These are phyloP conservation scores for Archaeoteleia sp. DNA, from an alignment of 2,888 invertebrate genomes.

Conservation along the genomic window DNA sequence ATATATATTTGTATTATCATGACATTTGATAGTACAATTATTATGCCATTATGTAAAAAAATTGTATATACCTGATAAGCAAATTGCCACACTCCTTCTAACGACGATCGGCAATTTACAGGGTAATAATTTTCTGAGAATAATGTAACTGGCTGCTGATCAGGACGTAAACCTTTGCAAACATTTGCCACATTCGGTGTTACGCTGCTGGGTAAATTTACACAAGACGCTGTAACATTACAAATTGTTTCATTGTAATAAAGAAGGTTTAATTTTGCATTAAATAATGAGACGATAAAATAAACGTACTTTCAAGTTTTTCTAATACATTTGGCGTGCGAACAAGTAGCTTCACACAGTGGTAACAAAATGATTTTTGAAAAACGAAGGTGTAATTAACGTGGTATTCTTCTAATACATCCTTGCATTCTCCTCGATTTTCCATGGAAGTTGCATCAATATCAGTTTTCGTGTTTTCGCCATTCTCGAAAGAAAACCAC, in stretches of 20 bases:
- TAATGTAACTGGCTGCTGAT: conserved; percentile 88
- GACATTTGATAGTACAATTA: conserved; percentile 5
- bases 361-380: conserved; percentile 82
- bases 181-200: conserved; percentile 85
- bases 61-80: conserved; percentile 83
- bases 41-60: conserved; percentile 2
- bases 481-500: conserved; percentile 95
- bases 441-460: conserved; percentile 89
- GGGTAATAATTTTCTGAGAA: conserved; percentile 94
- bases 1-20: conserved; percentile 3
- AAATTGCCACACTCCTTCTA: conserved; percentile 98
- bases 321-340: conserved; percentile 92
- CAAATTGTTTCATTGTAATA: conserved; percentile 3
- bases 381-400: conserved; percentile 92
- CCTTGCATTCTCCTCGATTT: conserved; percentile 83
- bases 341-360: conserved; percentile 89
- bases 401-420: conserved; percentile 83
- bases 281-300: no score
- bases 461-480: conserved; percentile 87
- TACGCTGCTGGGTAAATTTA: conserved; percentile 80
- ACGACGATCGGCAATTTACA: conserved; percentile 91
- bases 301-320: conserved; percentile 89
- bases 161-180: conserved; percentile 83
- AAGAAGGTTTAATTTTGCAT: conserved; percentile 18
- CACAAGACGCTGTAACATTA: conserved; percentile 80